Percentiles rank a stretch among this genome's conserved stretches.
phyloP scores from a whole-genome alignment of 2,888 invertebrate genomes.

The Xanthorhoe spadicearia region DNA sequence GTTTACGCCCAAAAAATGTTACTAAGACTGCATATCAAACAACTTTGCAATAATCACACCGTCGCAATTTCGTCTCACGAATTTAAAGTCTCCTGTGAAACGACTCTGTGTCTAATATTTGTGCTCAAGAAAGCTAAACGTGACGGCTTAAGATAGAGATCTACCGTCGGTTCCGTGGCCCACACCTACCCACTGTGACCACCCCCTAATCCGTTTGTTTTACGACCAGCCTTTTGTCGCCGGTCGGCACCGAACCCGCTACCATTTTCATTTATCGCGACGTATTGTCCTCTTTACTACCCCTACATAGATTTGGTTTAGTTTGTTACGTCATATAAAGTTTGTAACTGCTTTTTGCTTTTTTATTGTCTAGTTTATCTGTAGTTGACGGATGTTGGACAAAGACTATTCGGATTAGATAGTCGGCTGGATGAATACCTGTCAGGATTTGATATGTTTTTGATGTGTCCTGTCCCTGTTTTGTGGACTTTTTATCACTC shows the following conservation, averaged over 20 bases:
- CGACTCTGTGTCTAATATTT: too few species aligned
- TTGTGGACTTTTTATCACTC: not conserved
- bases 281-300: slow-evolving; percentile 63
- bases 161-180: slow-evolving; percentile 15
- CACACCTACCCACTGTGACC: slow-evolving; percentile 54
- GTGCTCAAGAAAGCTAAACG: too few species aligned
- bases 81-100: too few species aligned
- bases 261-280: slow-evolving; percentile 74
- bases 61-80: too few species aligned
- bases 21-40: too few species aligned
- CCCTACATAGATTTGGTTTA: slow-evolving; percentile 55
- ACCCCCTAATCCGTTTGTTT: slow-evolving; percentile 76
- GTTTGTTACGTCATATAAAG: slow-evolving; percentile 49
- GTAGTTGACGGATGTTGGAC: slow-evolving; percentile 29
- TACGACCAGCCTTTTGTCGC: slow-evolving; percentile 73
- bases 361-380: slow-evolving; percentile 33
- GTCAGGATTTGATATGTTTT: slow-evolving; percentile 7
- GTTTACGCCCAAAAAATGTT: too few species aligned
- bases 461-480: not conserved
- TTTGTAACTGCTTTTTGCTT: slow-evolving; percentile 36
- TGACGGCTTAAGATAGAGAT: not conserved
- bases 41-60: too few species aligned
- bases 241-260: slow-evolving; percentile 64
- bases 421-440: not conserved
- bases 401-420: slow-evolving; percentile 7